phyloP scores from a whole-genome alignment of 2,888 invertebrate genomes.

The Microctonus aethiopoides region DNA sequence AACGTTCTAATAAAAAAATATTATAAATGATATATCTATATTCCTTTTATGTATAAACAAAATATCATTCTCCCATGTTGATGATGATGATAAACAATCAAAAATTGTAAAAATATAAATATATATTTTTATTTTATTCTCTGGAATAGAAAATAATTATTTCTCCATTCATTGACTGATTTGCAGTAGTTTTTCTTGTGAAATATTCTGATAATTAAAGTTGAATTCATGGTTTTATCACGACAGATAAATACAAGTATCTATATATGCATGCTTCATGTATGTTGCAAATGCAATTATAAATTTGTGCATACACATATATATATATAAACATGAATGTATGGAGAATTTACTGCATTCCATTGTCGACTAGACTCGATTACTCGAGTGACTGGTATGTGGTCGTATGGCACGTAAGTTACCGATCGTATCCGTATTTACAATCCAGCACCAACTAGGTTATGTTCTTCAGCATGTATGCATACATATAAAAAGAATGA shows the following conservation, averaged over 20 bases:
- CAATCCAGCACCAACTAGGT: conserved; percentile 4
- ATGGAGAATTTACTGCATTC: conserved; percentile 16
- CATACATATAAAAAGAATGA: neutral
- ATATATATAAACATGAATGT: neutral
- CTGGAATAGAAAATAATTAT: too few species aligned
- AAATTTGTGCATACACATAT: neutral
- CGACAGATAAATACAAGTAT: too few species aligned
- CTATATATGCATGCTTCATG: too few species aligned
- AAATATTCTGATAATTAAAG: neutral
- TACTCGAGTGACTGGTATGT: too few species aligned
- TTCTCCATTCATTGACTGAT: too few species aligned
- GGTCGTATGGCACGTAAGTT: neutral
- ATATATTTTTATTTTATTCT: too few species aligned
- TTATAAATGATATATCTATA: too few species aligned
- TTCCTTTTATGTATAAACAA: too few species aligned
- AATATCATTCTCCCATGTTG: neutral
- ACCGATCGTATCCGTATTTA: neutral
- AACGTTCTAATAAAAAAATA: neutral
- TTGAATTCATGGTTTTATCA: neutral
- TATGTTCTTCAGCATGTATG: conserved; percentile 14
- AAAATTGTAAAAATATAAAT: neutral
- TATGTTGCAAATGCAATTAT: too few species aligned
- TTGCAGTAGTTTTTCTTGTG: too few species aligned
- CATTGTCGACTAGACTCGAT: conserved; percentile 19
- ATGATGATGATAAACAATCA: neutral